Conservation (phyloP, 1,140 invertebrate genomes). For the Drosophila setifemur region DNA sequence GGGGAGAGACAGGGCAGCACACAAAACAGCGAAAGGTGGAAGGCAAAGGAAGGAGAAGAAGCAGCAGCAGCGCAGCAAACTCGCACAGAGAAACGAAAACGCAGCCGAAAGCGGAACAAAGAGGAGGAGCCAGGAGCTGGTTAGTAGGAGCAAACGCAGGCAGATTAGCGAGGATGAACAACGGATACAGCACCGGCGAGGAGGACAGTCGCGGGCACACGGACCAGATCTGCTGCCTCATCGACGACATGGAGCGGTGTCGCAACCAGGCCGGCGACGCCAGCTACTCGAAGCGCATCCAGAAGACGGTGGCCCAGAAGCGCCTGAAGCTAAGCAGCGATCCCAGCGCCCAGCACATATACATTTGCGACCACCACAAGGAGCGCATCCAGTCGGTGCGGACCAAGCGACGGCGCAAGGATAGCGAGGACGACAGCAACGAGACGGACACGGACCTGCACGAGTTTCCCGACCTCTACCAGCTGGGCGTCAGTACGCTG, state of each 20-base stretch:
- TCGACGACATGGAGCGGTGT: conserved; percentile 95
- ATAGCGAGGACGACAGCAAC: conserved; percentile 96
- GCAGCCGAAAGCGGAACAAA: not conserved
- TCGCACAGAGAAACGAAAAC: not conserved
- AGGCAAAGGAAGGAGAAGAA: not conserved
- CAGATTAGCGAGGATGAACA: conserved; percentile 84
- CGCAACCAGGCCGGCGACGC: conserved; percentile 94
- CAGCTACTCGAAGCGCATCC: conserved; percentile 97
- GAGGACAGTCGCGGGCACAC: conserved; percentile 91
- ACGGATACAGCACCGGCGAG: conserved; percentile 95
- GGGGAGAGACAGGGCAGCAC: not conserved
- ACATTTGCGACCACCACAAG: conserved; percentile 98
- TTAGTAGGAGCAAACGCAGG: not conserved
- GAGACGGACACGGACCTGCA: conserved; percentile 93
- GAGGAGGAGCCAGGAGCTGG: not conserved
- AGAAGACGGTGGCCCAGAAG: conserved; percentile 96
- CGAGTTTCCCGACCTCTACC: conserved; percentile 94
- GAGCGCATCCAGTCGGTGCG: conserved; percentile 96
- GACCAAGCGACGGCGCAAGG: conserved; percentile 92
- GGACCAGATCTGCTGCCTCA: conserved; percentile 96
- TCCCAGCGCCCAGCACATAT: conserved; percentile 93
- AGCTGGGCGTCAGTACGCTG: conserved; percentile 95
- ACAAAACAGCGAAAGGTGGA: not conserved
- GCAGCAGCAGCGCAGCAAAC: not conserved
- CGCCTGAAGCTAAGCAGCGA: conserved; percentile 95